Evolutionary conservation across 2,888 invertebrate species (phyloP).

Genomic region (Macrophya alboannulata): DNA sequence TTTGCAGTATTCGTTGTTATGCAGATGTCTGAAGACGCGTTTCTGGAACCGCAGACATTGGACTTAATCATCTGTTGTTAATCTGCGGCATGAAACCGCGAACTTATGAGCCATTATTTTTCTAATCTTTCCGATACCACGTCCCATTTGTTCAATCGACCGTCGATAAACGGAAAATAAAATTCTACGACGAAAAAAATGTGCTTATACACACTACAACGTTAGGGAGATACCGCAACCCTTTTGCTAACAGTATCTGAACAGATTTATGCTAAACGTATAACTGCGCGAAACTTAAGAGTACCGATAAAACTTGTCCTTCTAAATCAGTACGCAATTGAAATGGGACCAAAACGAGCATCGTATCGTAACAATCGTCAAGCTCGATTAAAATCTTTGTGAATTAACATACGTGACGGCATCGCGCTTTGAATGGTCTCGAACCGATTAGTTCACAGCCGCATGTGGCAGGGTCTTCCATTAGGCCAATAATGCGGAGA

Average conservation of each 20-base stretch:
- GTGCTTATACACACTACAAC: background rate
- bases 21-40: background rate
- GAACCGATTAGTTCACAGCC: conserved; percentile 6
- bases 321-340: background rate
- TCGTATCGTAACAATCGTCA: background rate
- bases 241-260: background rate
- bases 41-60: background rate
- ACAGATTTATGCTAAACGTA: background rate
- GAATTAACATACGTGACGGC: too few species aligned
- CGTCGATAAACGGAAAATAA: conserved; percentile 28
- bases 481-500: conserved; percentile 69
- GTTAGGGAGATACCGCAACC: background rate
- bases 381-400: background rate
- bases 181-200: conserved; percentile 5
- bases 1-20: background rate
- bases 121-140: conserved; percentile 19
- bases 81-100: background rate
- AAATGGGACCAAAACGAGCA: background rate
- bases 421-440: background rate
- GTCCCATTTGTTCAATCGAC: conserved; percentile 5
- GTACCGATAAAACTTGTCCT: background rate
- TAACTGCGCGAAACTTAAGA: background rate
- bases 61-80: background rate
- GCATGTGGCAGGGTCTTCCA: conserved; percentile 65
- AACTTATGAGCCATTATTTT: background rate